Conservation (phyloP, 2,113 vertebrate genomes). For the Erythrolamprus reginae region DNA sequence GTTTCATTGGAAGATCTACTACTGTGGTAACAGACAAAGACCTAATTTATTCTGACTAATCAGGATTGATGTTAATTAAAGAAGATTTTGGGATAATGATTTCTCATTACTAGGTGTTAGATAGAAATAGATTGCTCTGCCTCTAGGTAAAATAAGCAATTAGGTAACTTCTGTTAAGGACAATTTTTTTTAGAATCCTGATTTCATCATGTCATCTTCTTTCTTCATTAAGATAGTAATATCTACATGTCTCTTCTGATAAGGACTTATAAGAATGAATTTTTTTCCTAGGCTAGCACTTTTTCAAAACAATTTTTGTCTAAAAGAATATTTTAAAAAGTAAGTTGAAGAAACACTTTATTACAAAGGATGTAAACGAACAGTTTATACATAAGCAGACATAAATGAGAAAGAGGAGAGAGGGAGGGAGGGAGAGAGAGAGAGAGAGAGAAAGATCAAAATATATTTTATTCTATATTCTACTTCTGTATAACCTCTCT, state of each 20-base stretch:
- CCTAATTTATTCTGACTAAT: slow-evolving; percentile 75
- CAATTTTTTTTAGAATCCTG: slow-evolving; percentile 53
- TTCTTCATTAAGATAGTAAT: slow-evolving; percentile 58
- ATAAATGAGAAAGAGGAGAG: background rate
- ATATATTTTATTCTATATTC: background rate
- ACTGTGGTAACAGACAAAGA: slow-evolving; percentile 69
- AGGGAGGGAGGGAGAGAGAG: too few species aligned
- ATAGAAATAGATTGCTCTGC: slow-evolving; percentile 73
- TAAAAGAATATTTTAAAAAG: background rate
- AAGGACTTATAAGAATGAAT: slow-evolving; percentile 19
- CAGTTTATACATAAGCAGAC: background rate
- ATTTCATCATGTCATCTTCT: slow-evolving; percentile 49
- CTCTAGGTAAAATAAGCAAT: slow-evolving; percentile 73
- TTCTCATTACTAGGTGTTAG: slow-evolving; percentile 74
- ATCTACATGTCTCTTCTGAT: slow-evolving; percentile 46
- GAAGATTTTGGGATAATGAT: slow-evolving; percentile 74
- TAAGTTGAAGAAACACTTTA: background rate
- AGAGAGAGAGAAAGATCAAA: too few species aligned
- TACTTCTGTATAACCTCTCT: background rate
- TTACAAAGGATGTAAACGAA: background rate
- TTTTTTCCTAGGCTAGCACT: slow-evolving; percentile 10
- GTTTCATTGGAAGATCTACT: slow-evolving; percentile 56
- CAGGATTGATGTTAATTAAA: slow-evolving; percentile 79
- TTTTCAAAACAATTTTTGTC: background rate
- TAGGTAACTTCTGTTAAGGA: slow-evolving; percentile 64